Evolutionary conservation across 2,113 vertebrate species (phyloP).

Genomic region (Carassius gibelio): DNA sequence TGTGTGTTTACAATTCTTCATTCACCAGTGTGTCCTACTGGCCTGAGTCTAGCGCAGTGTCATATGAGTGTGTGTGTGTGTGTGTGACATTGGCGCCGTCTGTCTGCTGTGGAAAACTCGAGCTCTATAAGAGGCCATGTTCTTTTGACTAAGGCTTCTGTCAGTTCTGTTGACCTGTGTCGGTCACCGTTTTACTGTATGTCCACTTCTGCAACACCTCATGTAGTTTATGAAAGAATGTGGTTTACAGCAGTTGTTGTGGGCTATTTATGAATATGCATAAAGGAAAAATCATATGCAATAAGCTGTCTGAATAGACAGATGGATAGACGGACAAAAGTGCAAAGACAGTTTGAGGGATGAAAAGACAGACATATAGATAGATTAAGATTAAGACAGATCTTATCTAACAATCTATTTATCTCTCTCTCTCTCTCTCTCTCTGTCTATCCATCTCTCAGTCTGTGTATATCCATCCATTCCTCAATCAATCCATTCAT

Average conservation of each 20-base stretch:
- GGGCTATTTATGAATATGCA: neutral
- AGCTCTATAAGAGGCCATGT: constrained; percentile 40
- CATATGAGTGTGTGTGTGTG: constrained; percentile 2
- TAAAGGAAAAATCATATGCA: neutral
- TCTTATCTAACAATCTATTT: neutral
- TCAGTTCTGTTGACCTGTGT: constrained; percentile 1
- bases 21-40: constrained; percentile 44
- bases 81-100: constrained; percentile 46
- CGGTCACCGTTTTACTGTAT: constrained; percentile 31
- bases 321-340: too few species aligned
- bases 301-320: neutral
- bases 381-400: too few species aligned
- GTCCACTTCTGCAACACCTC: neutral
- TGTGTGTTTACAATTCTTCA: constrained; percentile 56
- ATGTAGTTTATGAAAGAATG: neutral
- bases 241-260: neutral
- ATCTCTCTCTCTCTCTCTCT: neutral
- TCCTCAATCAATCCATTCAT: neutral
- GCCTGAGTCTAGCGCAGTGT: constrained; percentile 33
- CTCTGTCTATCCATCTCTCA: neutral
- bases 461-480: neutral
- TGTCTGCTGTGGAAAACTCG: constrained; percentile 48
- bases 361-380: too few species aligned
- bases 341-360: too few species aligned
- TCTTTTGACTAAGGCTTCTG: constrained; percentile 30